phyloP scores from a whole-genome alignment of 2,113 vertebrate genomes.

The Scatophagus argus region DNA sequence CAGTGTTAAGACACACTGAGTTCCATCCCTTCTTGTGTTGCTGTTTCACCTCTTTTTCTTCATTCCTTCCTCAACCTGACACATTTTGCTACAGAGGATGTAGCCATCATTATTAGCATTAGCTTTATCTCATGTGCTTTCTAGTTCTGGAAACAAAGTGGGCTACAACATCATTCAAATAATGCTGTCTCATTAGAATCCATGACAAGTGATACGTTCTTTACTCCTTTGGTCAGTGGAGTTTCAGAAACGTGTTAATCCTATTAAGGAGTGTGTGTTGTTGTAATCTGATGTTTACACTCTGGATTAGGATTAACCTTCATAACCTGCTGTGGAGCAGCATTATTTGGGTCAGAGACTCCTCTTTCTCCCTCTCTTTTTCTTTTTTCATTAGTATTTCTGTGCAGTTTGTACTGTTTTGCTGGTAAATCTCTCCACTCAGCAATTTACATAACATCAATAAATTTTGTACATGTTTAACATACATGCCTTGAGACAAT shows the following conservation, averaged over 20 bases:
- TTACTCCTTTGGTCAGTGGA: not conserved
- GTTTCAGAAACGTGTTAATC: constrained; percentile 24
- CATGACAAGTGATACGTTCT: not conserved
- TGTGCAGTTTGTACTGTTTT: not conserved
- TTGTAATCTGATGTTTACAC: constrained; percentile 54
- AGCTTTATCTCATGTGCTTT: not conserved
- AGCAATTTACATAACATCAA: constrained; percentile 2
- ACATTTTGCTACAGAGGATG: not conserved
- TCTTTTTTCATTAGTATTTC: not conserved
- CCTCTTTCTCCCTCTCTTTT: not conserved
- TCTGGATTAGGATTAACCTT: constrained; percentile 65
- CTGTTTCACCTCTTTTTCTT: not conserved
- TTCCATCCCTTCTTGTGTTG: too few relatives aligned
- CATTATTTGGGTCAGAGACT: constrained; percentile 19
- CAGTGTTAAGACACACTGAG: not conserved
- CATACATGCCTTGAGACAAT: constrained; percentile 1
- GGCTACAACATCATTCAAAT: not conserved
- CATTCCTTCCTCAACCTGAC: not conserved
- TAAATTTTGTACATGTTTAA: constrained; percentile 1
- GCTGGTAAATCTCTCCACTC: constrained; percentile 11
- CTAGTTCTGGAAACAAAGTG: not conserved
- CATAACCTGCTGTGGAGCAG: constrained; percentile 12
- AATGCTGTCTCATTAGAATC: not conserved
- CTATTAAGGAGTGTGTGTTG: constrained; percentile 28
- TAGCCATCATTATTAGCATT: not conserved